A percentile compares a stretch with the other conserved stretches of the same genome.
phyloP scores from a whole-genome alignment of 2,113 vertebrate genomes.

The Tragulus kanchil region DNA sequence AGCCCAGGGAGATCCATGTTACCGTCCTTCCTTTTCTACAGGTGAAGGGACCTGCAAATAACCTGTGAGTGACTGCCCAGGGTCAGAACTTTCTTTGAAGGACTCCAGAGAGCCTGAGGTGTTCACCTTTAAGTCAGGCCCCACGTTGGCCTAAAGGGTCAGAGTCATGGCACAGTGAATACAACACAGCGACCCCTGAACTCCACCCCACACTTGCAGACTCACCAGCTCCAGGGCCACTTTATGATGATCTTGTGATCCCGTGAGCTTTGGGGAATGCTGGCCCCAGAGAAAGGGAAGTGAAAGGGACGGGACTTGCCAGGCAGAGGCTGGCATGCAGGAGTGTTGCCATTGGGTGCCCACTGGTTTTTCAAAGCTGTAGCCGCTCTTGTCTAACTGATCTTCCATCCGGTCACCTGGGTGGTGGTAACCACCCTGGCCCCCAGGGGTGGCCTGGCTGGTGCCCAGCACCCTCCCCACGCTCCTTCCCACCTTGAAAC shows the following conservation, averaged over 20 bases:
- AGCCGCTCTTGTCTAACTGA: neutral
- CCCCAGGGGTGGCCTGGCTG: neutral
- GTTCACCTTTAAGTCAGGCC: neutral
- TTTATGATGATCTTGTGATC: neutral
- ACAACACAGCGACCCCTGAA: neutral
- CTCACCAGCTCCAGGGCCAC: neutral
- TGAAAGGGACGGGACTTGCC: neutral
- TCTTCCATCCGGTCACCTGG: neutral
- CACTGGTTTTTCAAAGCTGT: neutral
- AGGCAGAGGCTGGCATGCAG: neutral
- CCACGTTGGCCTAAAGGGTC: neutral
- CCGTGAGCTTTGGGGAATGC: neutral
- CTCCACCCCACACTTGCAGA: fast-evolving
- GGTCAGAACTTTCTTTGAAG: neutral
- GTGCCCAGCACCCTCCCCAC: neutral
- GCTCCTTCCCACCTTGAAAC: neutral
- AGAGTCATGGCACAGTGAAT: neutral
- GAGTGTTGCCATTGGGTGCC: neutral
- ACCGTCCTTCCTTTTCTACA: neutral
- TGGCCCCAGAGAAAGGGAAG: neutral
- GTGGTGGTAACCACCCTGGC: fast-evolving
- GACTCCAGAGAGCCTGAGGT: no score
- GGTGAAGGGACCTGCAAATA: neutral
- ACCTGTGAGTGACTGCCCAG: neutral
- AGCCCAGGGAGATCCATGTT: neutral